phyloP scores from a whole-genome alignment of 2,113 vertebrate genomes.

The Callocephalon fimbriatum region DNA sequence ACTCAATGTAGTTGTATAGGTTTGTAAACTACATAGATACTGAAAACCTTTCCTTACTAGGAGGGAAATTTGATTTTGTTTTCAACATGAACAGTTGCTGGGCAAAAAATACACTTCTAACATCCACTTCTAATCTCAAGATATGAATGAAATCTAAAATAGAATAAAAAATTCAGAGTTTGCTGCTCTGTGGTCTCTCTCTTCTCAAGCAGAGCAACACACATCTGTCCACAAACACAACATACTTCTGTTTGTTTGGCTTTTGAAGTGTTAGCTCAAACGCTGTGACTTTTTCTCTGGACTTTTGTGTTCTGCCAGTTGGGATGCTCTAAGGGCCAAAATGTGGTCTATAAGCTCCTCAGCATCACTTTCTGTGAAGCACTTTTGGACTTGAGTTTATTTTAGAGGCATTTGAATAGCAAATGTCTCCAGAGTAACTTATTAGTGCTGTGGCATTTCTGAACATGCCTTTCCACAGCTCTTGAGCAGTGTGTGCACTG shows the following conservation, averaged over 20 bases:
- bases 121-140: not conserved
- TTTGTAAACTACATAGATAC: not conserved
- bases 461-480: not conserved
- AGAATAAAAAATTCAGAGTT: not conserved
- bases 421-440: not conserved
- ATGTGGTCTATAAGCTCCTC: not conserved
- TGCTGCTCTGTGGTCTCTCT: not conserved
- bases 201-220: not conserved
- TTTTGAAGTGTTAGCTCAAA: not conserved
- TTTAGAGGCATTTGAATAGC: not conserved
- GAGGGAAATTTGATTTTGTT: not conserved
- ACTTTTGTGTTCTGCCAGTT: not conserved
- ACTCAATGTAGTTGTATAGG: not conserved
- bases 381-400: not conserved
- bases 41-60: not conserved
- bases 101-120: not conserved
- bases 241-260: not conserved
- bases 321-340: not conserved
- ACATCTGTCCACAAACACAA: not conserved
- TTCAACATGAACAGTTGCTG: not conserved
- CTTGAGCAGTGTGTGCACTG: not conserved
- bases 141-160: not conserved
- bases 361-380: not conserved
- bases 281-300: not conserved
- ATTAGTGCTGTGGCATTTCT: not conserved